Conservation (phyloP, 1,140 invertebrate genomes). For the Hycleus cichorii region DNA sequence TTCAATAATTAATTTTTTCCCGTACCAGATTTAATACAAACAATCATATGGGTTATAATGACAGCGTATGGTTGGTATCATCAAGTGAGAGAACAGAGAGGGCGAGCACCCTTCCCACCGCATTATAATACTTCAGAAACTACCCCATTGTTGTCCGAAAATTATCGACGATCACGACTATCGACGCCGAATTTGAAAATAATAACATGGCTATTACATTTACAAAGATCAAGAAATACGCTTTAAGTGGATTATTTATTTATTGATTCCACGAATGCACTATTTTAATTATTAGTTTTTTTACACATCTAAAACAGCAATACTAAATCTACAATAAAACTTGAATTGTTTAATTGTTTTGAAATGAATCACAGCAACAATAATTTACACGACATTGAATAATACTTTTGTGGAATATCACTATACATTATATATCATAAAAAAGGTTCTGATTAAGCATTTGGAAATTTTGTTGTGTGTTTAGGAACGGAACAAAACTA, state of each 20-base stretch:
- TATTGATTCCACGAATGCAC: constrained; percentile 32
- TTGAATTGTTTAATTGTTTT: constrained; percentile 23
- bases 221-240: no score
- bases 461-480: constrained; percentile 3
- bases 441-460: constrained; percentile 19
- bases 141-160: constrained; percentile 5
- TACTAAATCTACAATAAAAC: constrained; percentile 28
- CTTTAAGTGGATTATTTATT: constrained; percentile 8
- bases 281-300: constrained; percentile 16
- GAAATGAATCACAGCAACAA: constrained; percentile 43
- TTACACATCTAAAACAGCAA: constrained; percentile 42
- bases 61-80: constrained; percentile 44
- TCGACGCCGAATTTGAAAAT: no score
- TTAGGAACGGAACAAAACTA: constrained; percentile 16
- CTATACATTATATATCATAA: constrained; percentile 21
- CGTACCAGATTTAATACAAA: constrained; percentile 50
- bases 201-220: no score
- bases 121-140: constrained; percentile 19
- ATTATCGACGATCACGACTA: no score
- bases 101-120: constrained; percentile 52
- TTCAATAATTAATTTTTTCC: constrained; percentile 15
- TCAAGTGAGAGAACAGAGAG: constrained; percentile 46
- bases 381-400: constrained; percentile 39
- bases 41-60: constrained; percentile 47
- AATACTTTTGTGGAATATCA: constrained; percentile 29